These are phyloP conservation scores for Myopa tessellatipennis DNA, from an alignment of 2,888 invertebrate species.

Conservation along the genomic window DNA sequence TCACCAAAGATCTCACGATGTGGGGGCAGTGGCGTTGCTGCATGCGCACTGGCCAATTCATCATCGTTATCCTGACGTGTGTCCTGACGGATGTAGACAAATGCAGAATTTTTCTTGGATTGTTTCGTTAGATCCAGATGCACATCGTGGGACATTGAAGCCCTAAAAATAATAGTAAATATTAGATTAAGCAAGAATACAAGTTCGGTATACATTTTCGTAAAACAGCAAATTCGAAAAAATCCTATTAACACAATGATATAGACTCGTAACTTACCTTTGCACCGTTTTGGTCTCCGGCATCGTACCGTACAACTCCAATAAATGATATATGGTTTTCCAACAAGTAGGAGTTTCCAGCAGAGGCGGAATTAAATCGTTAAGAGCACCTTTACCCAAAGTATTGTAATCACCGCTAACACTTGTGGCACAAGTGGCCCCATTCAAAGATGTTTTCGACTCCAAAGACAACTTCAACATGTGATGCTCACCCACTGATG, in stretches of 20 bases:
- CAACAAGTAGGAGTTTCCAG: slow-evolving; percentile 81
- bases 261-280: slow-evolving; percentile 47
- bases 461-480: slow-evolving; percentile 63
- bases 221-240: background rate
- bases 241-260: background rate
- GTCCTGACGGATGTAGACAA: slow-evolving; percentile 68
- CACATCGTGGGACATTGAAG: slow-evolving; percentile 79
- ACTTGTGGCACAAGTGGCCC: slow-evolving; percentile 62
- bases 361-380: slow-evolving; percentile 54
- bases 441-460: slow-evolving; percentile 67
- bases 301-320: slow-evolving; percentile 93
- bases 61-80: slow-evolving; percentile 69
- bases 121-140: slow-evolving; percentile 75
- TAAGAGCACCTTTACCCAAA: slow-evolving; percentile 59
- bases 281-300: slow-evolving; percentile 92
- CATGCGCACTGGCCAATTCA: slow-evolving; percentile 65
- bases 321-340: slow-evolving; percentile 91
- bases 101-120: slow-evolving; percentile 70
- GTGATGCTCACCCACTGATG: slow-evolving; percentile 68
- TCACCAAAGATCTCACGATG: slow-evolving; percentile 59
- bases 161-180: slow-evolving; percentile 61
- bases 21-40: slow-evolving; percentile 62
- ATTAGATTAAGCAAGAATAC: too few species aligned
- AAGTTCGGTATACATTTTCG: too few species aligned
- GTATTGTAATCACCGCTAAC: slow-evolving; percentile 64